Conservation (phyloP, 2,888 invertebrate genomes). For the Ectemnius cavifrons region DNA sequence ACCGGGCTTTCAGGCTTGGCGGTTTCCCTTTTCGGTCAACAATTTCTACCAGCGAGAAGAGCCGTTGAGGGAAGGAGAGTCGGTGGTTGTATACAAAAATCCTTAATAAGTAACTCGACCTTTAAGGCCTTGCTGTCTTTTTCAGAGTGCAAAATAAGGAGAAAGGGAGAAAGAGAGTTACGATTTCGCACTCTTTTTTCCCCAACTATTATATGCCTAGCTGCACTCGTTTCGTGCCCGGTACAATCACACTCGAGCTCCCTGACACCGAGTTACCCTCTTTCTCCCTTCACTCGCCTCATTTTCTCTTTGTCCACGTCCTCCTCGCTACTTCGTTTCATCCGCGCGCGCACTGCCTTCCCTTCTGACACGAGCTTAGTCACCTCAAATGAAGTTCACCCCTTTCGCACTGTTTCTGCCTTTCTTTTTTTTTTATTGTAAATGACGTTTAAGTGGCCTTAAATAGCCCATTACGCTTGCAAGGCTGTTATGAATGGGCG, state of each 20-base stretch:
- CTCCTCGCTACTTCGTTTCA: neutral
- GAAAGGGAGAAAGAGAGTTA: conserved; percentile 25
- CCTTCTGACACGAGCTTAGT: conserved; percentile 24
- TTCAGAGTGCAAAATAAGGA: conserved; percentile 47
- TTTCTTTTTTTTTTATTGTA: conserved; percentile 44
- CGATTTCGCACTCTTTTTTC: conserved; percentile 43
- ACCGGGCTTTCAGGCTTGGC: neutral
- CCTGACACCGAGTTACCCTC: neutral
- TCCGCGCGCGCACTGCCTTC: conserved; percentile 7
- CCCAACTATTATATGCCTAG: conserved; percentile 46
- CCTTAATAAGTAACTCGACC: conserved; percentile 39
- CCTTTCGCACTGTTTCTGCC: neutral
- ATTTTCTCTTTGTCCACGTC: neutral
- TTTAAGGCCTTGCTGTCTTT: conserved; percentile 42
- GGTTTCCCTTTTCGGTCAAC: conserved; percentile 6
- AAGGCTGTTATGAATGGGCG: conserved; percentile 52
- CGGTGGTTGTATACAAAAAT: conserved; percentile 16
- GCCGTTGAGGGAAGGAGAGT: conserved; percentile 27
- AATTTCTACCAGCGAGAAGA: conserved; percentile 14
- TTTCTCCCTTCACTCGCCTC: neutral
- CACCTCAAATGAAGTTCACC: conserved; percentile 23
- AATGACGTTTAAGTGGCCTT: conserved; percentile 56
- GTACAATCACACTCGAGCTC: conserved; percentile 4
- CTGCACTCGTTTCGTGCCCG: conserved; percentile 26
- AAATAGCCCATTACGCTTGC: conserved; percentile 52